These are phyloP conservation scores for Paracanthobrama guichenoti DNA, from an alignment of 2,113 vertebrate genomes.

Conservation along the genomic window DNA sequence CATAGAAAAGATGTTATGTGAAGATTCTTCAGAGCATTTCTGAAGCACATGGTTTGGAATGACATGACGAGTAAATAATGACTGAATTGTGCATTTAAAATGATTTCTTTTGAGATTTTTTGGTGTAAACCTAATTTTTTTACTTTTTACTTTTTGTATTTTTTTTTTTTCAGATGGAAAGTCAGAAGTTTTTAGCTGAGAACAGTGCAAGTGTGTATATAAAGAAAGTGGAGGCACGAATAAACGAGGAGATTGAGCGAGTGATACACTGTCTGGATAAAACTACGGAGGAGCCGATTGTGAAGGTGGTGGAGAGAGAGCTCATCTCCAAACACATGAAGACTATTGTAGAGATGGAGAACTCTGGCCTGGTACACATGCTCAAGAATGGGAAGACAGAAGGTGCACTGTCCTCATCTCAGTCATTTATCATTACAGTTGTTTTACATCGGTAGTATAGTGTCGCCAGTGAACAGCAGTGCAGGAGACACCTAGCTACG, in stretches of 20 bases:
- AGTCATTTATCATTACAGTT: neutral
- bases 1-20: neutral
- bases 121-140: neutral
- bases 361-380: conserved; percentile 98
- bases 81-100: neutral
- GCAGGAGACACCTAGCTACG: too few species aligned
- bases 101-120: neutral
- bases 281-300: conserved; percentile 96
- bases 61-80: neutral
- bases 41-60: neutral
- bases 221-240: conserved; percentile 98
- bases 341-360: conserved; percentile 99
- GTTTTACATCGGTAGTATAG: neutral
- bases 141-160: too few species aligned
- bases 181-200: conserved; percentile 98
- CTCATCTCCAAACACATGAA: conserved; percentile 99
- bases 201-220: conserved; percentile 99
- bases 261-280: conserved; percentile 99
- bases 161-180: conserved; percentile 87
- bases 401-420: conserved; percentile 73
- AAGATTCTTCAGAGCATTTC: neutral
- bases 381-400: conserved; percentile 99
- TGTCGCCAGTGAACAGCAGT: too few species aligned
- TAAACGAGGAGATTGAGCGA: conserved; percentile 98
- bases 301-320: conserved; percentile 96